phyloP scores from a whole-genome alignment of 2,113 vertebrate genomes.

The Paracanthobrama guichenoti region DNA sequence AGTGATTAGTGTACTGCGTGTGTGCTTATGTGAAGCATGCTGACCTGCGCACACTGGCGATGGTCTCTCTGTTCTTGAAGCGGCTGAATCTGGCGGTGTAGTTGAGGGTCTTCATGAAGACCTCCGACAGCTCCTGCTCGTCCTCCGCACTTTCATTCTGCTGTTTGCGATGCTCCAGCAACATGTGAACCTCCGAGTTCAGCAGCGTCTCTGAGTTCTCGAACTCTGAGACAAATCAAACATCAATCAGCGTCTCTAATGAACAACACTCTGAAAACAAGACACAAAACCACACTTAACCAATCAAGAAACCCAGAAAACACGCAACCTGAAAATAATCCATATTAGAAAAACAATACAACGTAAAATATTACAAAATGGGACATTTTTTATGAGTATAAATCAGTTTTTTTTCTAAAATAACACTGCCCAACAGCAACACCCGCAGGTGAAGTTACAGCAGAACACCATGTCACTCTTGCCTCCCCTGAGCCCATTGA shows the following conservation, averaged over 20 bases:
- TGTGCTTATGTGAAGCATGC: background rate
- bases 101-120: slow-evolving; percentile 98
- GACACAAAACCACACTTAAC: too few relatives aligned
- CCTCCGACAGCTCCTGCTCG: slow-evolving; percentile 95
- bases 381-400: too few relatives aligned
- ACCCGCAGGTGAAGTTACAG: too few relatives aligned
- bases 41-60: slow-evolving; percentile 94
- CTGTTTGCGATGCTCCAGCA: slow-evolving; percentile 95
- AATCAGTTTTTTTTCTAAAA: too few relatives aligned
- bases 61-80: slow-evolving; percentile 98
- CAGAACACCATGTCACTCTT: too few relatives aligned
- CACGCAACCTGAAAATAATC: too few relatives aligned
- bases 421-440: too few relatives aligned
- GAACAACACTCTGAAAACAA: too few relatives aligned
- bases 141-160: slow-evolving; percentile 98
- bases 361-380: too few relatives aligned
- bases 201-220: slow-evolving; percentile 92
- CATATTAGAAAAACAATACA: too few relatives aligned
- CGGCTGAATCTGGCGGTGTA: slow-evolving; percentile 95
- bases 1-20: background rate
- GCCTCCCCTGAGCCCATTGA: too few relatives aligned
- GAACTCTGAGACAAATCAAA: slow-evolving; percentile 78
- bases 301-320: too few relatives aligned
- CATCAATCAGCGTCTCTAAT: background rate
- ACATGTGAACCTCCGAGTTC: slow-evolving; percentile 97